phyloP scores from a whole-genome alignment of 2,888 invertebrate species.

The Penaeus monodon region DNA sequence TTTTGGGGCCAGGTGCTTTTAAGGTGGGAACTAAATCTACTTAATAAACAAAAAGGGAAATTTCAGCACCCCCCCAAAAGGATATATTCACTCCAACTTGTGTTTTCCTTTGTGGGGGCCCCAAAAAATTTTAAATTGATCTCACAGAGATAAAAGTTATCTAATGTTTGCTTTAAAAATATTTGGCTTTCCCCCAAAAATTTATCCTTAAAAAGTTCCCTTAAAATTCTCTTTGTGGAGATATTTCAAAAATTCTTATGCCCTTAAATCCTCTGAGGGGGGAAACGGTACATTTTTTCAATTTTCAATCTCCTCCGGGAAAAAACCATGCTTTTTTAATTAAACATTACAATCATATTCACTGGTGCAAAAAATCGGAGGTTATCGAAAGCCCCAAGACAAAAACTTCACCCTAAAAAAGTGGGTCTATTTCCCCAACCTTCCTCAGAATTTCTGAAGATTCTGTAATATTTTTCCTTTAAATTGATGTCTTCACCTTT shows the following conservation, averaged over 20 bases:
- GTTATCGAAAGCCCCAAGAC: constrained; percentile 44
- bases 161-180: background rate
- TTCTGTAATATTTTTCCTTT: background rate
- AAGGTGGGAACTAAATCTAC: constrained; percentile 22
- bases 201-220: constrained; percentile 4
- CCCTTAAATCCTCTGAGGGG: background rate
- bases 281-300: background rate
- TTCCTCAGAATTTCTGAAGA: background rate
- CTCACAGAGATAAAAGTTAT: background rate
- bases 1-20: constrained; percentile 18
- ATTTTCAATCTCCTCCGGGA: constrained; percentile 15
- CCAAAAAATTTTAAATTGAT: constrained; percentile 4
- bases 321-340: constrained; percentile 9
- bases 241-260: background rate
- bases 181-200: background rate
- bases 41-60: constrained; percentile 17
- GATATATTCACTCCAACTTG: constrained; percentile 24
- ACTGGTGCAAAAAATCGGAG: constrained; percentile 29
- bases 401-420: constrained; percentile 10
- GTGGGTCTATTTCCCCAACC: background rate
- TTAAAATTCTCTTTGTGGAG: background rate
- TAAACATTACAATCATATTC: constrained; percentile 39
- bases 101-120: constrained; percentile 23
- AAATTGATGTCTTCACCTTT: constrained; percentile 19
- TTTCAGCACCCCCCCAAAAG: constrained; percentile 22